phyloP scores from a whole-genome alignment of 2,888 invertebrate genomes.

The Lasioglossum leucozonium region DNA sequence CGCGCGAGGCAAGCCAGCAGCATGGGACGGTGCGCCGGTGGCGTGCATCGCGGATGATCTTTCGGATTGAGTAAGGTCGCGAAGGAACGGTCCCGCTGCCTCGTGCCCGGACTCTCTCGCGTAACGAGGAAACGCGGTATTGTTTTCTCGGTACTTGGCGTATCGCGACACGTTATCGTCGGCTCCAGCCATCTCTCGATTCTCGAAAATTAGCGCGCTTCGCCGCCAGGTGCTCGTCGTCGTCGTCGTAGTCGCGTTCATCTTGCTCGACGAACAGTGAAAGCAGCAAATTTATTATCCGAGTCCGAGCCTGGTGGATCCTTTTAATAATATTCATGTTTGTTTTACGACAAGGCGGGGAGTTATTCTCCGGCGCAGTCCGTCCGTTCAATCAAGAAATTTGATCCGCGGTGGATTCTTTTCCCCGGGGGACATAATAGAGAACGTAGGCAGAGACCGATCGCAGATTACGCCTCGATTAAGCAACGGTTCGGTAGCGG shows the following conservation, averaged over 20 bases:
- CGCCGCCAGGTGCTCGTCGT: background rate
- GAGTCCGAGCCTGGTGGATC: too few relatives aligned
- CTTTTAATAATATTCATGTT: constrained; percentile 1
- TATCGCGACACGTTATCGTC: constrained; percentile 44
- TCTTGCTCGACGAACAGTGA: constrained; percentile 28
- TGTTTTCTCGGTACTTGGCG: constrained; percentile 35
- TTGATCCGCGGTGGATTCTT: constrained; percentile 43
- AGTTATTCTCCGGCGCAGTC: background rate
- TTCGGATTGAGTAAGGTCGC: constrained; percentile 50
- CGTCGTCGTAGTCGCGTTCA: background rate
- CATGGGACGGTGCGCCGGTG: constrained; percentile 14
- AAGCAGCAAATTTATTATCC: constrained; percentile 22
- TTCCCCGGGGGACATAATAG: constrained; percentile 43
- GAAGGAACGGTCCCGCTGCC: constrained; percentile 13
- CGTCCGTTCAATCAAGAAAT: constrained; percentile 35
- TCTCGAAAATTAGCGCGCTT: constrained; percentile 39
- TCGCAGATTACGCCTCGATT: constrained; percentile 53
- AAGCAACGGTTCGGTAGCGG: constrained; percentile 61
- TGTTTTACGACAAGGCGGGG: background rate
- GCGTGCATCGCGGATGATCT: constrained; percentile 59
- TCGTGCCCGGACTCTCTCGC: constrained; percentile 18
- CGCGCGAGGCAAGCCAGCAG: background rate
- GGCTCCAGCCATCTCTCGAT: constrained; percentile 5
- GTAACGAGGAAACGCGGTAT: constrained; percentile 44
- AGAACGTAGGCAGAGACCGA: constrained; percentile 50